Base-by-base conservation (phyloP, 2,113 vertebrate genomes). In the Carassius carassius region DNA sequence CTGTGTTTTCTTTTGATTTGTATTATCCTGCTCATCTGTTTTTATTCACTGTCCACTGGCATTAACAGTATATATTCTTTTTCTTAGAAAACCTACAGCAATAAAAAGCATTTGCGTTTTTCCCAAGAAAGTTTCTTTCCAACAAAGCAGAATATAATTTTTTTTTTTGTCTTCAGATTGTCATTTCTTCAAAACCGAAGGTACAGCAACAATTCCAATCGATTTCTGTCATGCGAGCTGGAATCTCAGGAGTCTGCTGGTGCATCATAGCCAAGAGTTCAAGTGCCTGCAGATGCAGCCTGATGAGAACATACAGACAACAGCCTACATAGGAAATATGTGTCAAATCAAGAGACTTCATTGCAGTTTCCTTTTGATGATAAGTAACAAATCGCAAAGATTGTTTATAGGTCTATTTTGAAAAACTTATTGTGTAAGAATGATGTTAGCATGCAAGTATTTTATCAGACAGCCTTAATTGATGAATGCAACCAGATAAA, bases 171-270 rank as follows among this genome's bases (percentile, higher is more conserved):
- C 85, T 75, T 41, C 80, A 95, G 95, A 89, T 90, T 95, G 88
- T 94, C 93, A 67, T 94, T 95, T 86, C 91, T 94, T 83, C 93
- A 93, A 13, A 94, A 93, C 86, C 92, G 92, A 44, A 93, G 93
- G 89, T 91, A 94, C 91, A 94, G 94, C 4, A 93, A 95, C 88
- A 95, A 95, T 4, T 91, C 93, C 29, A 90, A 83, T 41, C 93
- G 87, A 25, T 93, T 95, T 41, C 91, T 95, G 32, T 90, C 92
- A 78, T 93, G 92, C 3, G 95, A 95, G 76, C 90, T 90, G 65
- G 94, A 94, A 87, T 95, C 94, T 29, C 92, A 92, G 90, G 93
- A 95, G 78, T 94, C 93, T 37, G 67, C 91, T 0, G 92, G 92
- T 35, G 62, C 87, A 5, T 90, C 89, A 87, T 94, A 91, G 92